phyloP scores from a whole-genome alignment of 2,113 vertebrate species.

The Anguilla japonica region DNA sequence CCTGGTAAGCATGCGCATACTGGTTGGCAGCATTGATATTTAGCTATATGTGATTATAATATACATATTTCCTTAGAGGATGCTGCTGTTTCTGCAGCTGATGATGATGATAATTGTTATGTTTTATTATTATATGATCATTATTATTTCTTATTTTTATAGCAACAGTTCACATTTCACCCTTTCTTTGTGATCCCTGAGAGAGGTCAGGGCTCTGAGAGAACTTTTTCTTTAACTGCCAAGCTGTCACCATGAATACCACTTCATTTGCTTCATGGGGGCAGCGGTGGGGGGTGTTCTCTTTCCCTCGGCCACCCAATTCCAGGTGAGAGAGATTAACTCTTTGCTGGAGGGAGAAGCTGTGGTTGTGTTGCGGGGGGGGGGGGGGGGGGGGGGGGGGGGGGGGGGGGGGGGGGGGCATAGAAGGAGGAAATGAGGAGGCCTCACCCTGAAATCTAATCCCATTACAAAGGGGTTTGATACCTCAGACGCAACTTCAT shows the following conservation, averaged over 20 bases:
- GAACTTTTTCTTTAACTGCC: background rate
- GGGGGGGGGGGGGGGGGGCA: slow-evolving; percentile 39
- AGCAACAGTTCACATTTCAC: background rate
- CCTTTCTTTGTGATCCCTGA: background rate
- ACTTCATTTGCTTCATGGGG: background rate
- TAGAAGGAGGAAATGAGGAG: slow-evolving; percentile 51
- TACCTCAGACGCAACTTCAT: slow-evolving; percentile 58
- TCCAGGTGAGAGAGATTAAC: slow-evolving; percentile 70
- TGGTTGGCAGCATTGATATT: too few species aligned
- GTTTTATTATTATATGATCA: too few species aligned
- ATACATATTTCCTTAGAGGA: too few species aligned
- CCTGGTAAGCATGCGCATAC: too few species aligned
- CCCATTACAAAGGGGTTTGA: slow-evolving; percentile 68
- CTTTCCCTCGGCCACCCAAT: slow-evolving; percentile 6
- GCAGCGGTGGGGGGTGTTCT: background rate
- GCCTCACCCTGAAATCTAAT: slow-evolving; percentile 64
- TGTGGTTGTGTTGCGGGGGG: slow-evolving; percentile 35
- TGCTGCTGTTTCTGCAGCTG: too few species aligned
- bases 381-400: slow-evolving; percentile 11
- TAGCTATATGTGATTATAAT: too few species aligned
- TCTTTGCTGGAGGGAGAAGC: slow-evolving; percentile 64
- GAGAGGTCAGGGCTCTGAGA: background rate
- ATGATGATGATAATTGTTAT: too few species aligned
- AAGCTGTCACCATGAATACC: background rate
- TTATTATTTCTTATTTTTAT: background rate